Conservation (phyloP, 2,113 vertebrate species). For the Aythya baeri region DNA sequence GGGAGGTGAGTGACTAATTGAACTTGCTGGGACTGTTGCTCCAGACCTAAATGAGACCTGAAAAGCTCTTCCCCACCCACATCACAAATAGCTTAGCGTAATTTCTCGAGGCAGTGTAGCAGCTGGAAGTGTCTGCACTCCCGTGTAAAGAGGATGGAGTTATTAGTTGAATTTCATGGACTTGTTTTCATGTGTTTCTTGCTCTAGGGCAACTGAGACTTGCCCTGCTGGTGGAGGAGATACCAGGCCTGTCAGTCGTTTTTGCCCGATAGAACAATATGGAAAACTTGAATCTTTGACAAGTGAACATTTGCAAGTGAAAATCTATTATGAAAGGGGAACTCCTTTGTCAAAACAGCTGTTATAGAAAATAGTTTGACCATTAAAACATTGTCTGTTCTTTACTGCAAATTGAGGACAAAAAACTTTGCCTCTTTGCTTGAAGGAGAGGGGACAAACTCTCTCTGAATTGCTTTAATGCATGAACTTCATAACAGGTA, state of each 20-base stretch:
- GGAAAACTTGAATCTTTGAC: neutral
- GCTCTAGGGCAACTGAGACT: neutral
- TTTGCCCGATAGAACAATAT: neutral
- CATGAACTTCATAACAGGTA: neutral
- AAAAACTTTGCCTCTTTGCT: neutral
- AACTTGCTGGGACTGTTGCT: slow-evolving; percentile 48
- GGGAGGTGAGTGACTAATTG: neutral
- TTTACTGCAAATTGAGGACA: neutral
- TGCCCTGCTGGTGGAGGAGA: neutral
- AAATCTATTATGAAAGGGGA: neutral
- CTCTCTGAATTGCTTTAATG: neutral
- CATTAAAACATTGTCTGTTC: neutral
- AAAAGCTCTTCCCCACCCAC: slow-evolving; percentile 4
- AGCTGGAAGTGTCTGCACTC: slow-evolving; percentile 3
- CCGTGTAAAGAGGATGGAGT: neutral
- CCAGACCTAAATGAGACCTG: neutral
- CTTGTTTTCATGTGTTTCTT: neutral
- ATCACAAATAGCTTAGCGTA: neutral
- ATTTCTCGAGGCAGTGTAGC: neutral
- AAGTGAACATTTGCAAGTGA: neutral
- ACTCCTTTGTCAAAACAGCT: neutral
- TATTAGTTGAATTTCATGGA: neutral
- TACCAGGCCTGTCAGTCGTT: neutral
- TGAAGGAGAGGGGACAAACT: neutral
- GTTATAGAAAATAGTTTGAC: neutral